Evolutionary conservation across 2,888 invertebrate species (phyloP).

Genomic region (Pachymerium ferrugineum): DNA sequence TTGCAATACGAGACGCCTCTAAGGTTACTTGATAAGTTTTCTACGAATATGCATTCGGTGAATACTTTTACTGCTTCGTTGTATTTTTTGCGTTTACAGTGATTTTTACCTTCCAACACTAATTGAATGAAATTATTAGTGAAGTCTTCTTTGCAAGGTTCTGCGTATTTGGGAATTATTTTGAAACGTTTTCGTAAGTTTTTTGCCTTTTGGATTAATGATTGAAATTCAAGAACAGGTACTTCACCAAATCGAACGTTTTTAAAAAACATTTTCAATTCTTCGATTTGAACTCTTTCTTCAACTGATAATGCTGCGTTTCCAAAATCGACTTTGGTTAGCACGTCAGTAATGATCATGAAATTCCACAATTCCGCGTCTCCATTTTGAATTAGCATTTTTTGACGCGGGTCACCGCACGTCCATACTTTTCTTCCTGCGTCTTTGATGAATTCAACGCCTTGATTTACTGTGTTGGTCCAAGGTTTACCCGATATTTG

Average conservation of each 20-base stretch:
- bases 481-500: neutral
- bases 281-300: neutral
- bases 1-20: neutral
- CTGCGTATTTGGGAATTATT: no score
- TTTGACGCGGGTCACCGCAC: neutral
- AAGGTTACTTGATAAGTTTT: neutral
- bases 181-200: no score
- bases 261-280: neutral
- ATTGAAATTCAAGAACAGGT: no score
- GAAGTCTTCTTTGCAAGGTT: no score
- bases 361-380: neutral
- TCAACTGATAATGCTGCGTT: neutral
- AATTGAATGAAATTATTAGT: no score
- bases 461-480: neutral
- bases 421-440: neutral
- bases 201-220: no score
- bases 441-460: neutral
- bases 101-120: neutral
- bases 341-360: neutral
- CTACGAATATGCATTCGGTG: neutral
- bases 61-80: neutral
- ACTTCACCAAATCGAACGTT: no score
- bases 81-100: neutral
- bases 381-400: neutral
- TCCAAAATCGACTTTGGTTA: neutral